These are phyloP conservation scores for Andricus curvator DNA, from an alignment of 2,888 invertebrate genomes.

Conservation along the genomic window DNA sequence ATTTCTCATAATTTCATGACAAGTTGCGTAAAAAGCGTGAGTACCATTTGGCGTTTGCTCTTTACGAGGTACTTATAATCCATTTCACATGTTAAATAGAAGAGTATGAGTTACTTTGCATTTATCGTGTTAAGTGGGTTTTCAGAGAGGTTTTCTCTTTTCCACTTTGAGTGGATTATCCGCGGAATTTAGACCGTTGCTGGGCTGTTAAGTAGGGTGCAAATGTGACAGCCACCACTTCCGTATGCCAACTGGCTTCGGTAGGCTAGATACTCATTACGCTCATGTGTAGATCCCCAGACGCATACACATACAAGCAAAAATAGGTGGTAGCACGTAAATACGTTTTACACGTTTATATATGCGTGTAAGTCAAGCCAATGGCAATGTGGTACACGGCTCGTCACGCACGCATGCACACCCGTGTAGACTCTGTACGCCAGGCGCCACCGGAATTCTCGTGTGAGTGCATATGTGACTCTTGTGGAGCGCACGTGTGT, in stretches of 20 bases:
- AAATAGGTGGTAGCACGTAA: constrained; percentile 37
- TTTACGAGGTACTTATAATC: not conserved
- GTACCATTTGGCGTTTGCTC: not conserved
- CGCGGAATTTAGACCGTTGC: not conserved
- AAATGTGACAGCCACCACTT: constrained; percentile 51
- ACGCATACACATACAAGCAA: constrained; percentile 45
- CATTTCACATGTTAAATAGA: not conserved
- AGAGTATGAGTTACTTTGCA: not conserved
- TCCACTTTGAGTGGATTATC: constrained; percentile 7
- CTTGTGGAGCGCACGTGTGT: not conserved
- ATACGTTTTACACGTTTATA: not conserved
- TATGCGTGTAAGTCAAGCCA: constrained; percentile 45
- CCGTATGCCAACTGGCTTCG: constrained; percentile 54
- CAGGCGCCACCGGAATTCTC: constrained; percentile 65
- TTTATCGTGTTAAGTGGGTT: constrained; percentile 15
- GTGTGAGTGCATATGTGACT: constrained; percentile 25
- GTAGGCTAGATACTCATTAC: constrained; percentile 43
- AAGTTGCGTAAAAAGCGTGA: not conserved
- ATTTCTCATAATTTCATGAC: not conserved
- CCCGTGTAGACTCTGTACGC: constrained; percentile 64
- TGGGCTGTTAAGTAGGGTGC: constrained; percentile 32
- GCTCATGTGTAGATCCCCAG: not conserved
- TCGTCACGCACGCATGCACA: constrained; percentile 73
- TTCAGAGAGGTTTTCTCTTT: constrained; percentile 17
- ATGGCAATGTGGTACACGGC: constrained; percentile 51